Base-by-base conservation (phyloP, 2,888 invertebrate species). In the Phortica okadai region DNA sequence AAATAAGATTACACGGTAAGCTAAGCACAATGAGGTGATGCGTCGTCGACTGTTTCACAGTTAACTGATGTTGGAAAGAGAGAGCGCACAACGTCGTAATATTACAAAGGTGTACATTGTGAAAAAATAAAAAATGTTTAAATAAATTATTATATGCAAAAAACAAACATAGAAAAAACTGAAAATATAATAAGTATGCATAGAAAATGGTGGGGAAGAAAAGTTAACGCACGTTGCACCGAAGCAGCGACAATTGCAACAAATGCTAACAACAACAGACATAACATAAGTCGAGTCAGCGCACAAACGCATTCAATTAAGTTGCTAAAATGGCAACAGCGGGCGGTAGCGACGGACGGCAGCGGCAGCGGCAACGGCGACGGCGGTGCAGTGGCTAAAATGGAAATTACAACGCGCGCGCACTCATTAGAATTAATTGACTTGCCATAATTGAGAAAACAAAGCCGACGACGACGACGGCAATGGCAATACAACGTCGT, bases 381-480 rank as follows among this genome's bases (percentile, higher is more conserved):
- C 41, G 33, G 41, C 64, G 25, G 2, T 11, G 41, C 64, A 14
- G 10, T 41, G n/a, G 67, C 42, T 75, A 87, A 88, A 88, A 88
- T 89, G 88, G 86, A 88, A 88, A 88, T 88, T 84, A 87, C 86
- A 88, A 85, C 85, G 73, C 59, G 44, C 44, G 50, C 50, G 50
- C 66, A 76, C 80, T 80, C 82, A 82, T 82, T 88, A 88, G 88
- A 89, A 89, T 88, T 88, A 88, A 88, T 89, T 89, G 88, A 88
- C 89, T 88, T 86, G 84, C 88, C 88, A 89, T 88, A 88, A 88
- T 86, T 84, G 88, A 86, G 87, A 86, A 85, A 88, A 87, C 85
- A 88, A 87, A 81, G 45, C 10, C 76, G 44, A 42, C 74, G 74
- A 44, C 21, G 74, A 44, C 21, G 66, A 33, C 54, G 21, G 59